Evolutionary conservation across 1,140 invertebrate species (phyloP).

Genomic region (Sarcophaga peregrina): DNA sequence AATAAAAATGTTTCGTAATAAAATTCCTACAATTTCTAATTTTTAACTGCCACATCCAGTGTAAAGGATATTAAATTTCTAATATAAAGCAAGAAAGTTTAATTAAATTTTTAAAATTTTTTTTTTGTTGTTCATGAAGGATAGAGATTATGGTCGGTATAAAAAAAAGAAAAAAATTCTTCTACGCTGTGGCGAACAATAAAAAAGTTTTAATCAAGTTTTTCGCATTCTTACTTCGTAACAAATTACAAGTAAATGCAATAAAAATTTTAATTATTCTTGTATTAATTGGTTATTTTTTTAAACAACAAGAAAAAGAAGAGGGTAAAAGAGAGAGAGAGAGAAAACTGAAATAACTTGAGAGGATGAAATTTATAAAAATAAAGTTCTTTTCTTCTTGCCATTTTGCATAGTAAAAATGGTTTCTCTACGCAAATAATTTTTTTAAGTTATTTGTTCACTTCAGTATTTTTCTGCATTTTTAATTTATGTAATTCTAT

Average conservation of each 20-base stretch:
- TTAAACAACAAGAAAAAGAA: neutral
- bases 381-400: too few relatives aligned
- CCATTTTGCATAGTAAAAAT: neutral
- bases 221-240: neutral
- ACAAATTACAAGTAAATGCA: neutral
- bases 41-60: too few relatives aligned
- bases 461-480: neutral
- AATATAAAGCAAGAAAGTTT: too few relatives aligned
- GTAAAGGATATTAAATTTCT: too few relatives aligned
- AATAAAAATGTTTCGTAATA: too few relatives aligned
- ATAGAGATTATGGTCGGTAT: neutral
- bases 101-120: too few relatives aligned
- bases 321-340: neutral
- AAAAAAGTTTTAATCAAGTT: neutral
- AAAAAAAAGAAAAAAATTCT: neutral
- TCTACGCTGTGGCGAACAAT: neutral
- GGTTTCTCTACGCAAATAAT: too few relatives aligned
- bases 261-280: conserved; percentile 17
- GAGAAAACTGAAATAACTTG: too few relatives aligned
- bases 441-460: too few relatives aligned
- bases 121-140: too few relatives aligned
- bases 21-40: too few relatives aligned
- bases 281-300: conserved; percentile 15
- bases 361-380: too few relatives aligned
- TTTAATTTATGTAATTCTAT: neutral